Evolutionary conservation across 1,140 invertebrate genomes (phyloP).

Genomic region (Drosophila ogumai): DNA sequence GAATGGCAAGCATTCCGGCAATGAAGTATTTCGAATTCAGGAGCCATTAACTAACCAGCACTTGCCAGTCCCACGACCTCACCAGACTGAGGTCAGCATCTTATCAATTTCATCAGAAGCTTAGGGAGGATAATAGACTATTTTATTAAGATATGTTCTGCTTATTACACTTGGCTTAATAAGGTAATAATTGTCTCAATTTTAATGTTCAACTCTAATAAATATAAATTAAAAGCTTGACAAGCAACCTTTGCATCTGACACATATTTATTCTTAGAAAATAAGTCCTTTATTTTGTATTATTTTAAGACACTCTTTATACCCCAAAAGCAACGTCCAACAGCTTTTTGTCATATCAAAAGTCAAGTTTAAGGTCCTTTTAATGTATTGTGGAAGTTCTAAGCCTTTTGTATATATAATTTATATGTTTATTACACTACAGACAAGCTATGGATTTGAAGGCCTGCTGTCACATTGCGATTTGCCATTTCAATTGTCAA

Average conservation of each 20-base stretch:
- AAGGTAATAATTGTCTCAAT: neutral
- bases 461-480: conserved; percentile 16
- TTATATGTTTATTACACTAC: neutral
- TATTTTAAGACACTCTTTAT: neutral
- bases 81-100: conserved; percentile 3
- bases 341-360: neutral
- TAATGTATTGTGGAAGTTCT: neutral
- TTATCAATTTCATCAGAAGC: conserved; percentile 14
- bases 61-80: conserved; percentile 13
- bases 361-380: too few species aligned
- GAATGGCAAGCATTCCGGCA: conserved; percentile 66
- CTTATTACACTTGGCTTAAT: neutral
- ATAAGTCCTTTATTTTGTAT: neutral
- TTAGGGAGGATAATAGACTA: too few species aligned
- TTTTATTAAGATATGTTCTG: conserved; percentile 1
- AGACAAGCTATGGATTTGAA: neutral
- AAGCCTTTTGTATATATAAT: neutral
- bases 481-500: conserved; percentile 21
- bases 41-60: conserved; percentile 40
- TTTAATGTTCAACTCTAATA: neutral
- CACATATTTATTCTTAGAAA: neutral
- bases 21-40: conserved; percentile 27
- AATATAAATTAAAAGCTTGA: neutral
- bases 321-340: neutral
- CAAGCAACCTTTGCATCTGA: neutral